phyloP scores from a whole-genome alignment of 2,888 invertebrate genomes.

The Suillia variegata region DNA sequence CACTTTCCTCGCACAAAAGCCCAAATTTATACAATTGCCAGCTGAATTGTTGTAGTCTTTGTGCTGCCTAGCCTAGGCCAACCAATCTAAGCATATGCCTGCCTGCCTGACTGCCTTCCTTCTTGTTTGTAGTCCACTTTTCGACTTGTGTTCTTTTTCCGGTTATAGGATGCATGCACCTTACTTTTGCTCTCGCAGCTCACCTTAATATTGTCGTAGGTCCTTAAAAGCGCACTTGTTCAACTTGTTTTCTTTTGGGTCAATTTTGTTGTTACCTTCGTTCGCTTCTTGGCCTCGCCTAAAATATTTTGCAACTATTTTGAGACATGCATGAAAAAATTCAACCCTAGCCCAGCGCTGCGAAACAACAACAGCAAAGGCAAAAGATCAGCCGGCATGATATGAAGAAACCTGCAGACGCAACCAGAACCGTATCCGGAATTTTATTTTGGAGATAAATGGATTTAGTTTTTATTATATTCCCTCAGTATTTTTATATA shows the following conservation, averaged over 20 bases:
- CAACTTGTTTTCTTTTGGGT: neutral
- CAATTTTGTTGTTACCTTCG: no score
- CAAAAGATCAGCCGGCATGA: neutral
- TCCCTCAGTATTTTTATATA: no score
- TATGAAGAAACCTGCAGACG: neutral
- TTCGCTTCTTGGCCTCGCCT: neutral
- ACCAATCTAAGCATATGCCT: no score
- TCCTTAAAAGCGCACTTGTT: slow-evolving; percentile 34
- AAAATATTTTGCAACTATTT: neutral
- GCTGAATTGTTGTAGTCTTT: neutral
- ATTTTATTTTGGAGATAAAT: no score
- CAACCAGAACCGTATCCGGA: no score
- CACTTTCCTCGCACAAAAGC: no score
- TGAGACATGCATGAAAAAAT: neutral
- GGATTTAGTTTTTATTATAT: no score
- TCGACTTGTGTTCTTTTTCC: slow-evolving; percentile 25
- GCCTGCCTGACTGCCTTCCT: no score
- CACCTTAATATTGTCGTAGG: slow-evolving; percentile 52
- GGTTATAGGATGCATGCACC: slow-evolving; percentile 30
- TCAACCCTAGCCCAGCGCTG: neutral
- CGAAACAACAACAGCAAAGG: neutral
- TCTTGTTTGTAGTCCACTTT: neutral
- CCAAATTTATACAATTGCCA: neutral
- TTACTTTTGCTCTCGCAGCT: no score
- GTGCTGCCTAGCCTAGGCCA: no score